Evolutionary conservation across 2,797 vertebrate species (phyloP).

Genomic region (Acrossocheilus fasciatus): DNA sequence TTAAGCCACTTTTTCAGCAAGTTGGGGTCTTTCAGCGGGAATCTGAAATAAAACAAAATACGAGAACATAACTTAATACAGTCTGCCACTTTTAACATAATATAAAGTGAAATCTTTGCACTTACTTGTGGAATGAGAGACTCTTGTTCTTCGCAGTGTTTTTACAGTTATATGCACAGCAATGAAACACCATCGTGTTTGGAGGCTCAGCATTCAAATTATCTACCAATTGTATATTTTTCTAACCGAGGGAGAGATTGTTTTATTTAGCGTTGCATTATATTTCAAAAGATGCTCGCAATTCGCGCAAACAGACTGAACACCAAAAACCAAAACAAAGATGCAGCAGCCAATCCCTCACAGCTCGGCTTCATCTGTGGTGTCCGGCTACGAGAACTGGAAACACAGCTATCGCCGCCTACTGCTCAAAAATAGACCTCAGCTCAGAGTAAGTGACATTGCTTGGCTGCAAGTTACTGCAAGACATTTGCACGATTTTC

Average conservation of each 20-base stretch:
- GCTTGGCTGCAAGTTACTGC: neutral
- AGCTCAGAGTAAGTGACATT: neutral
- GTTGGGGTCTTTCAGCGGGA: conserved; percentile 34
- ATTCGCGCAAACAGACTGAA: neutral
- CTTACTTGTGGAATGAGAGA: conserved; percentile 43
- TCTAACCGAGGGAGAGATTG: neutral
- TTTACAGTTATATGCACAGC: conserved; percentile 50
- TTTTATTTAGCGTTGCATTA: neutral
- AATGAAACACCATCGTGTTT: conserved; percentile 33
- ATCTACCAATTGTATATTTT: neutral
- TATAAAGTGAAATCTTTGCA: neutral
- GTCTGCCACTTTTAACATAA: neutral
- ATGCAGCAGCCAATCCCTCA: too few species aligned
- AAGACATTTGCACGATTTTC: neutral
- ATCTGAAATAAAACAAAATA: conserved; percentile 19
- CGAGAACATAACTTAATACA: neutral
- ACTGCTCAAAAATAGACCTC: too few species aligned
- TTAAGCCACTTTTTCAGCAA: conserved; percentile 53
- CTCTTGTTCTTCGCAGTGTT: conserved; percentile 30
- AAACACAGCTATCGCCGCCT: neutral
- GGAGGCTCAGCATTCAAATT: neutral
- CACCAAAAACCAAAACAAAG: conserved; percentile 2
- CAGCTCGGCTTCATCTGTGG: neutral
- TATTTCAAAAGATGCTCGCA: neutral
- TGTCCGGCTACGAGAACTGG: neutral